Conservation (phyloP, 2,113 vertebrate species). For the Apus apus region DNA sequence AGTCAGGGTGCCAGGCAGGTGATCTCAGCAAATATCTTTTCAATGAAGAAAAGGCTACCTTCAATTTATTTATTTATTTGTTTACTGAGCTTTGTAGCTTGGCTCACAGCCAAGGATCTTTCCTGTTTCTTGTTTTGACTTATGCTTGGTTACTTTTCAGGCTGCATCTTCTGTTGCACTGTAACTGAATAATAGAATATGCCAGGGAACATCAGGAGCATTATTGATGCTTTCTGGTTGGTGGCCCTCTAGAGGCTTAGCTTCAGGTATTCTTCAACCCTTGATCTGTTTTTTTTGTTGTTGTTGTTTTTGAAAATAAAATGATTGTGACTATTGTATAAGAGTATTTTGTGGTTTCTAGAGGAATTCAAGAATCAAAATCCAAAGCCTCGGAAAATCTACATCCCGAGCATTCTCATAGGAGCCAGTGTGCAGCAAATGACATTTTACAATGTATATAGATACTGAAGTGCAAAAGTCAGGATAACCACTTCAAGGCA, state of each 20-base stretch:
- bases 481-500: background rate
- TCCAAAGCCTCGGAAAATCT: background rate
- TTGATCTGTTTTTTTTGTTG: background rate
- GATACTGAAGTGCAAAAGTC: background rate
- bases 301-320: background rate
- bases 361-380: background rate
- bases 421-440: background rate
- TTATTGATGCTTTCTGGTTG: background rate
- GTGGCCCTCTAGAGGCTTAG: background rate
- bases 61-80: background rate
- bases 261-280: background rate
- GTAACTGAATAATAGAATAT: background rate
- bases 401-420: background rate
- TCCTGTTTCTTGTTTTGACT: constrained; percentile 2
- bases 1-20: background rate
- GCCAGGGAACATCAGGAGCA: background rate
- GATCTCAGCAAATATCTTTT: background rate
- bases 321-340: background rate
- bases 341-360: background rate
- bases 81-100: background rate
- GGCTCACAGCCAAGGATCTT: background rate
- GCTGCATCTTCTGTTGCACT: background rate
- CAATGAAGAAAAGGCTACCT: background rate
- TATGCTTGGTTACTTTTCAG: background rate
- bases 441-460: background rate